Evolutionary conservation across 1,140 invertebrate species (phyloP), one percentile per base, ranked within the genome.

Genomic region (Physella acuta): DNA sequence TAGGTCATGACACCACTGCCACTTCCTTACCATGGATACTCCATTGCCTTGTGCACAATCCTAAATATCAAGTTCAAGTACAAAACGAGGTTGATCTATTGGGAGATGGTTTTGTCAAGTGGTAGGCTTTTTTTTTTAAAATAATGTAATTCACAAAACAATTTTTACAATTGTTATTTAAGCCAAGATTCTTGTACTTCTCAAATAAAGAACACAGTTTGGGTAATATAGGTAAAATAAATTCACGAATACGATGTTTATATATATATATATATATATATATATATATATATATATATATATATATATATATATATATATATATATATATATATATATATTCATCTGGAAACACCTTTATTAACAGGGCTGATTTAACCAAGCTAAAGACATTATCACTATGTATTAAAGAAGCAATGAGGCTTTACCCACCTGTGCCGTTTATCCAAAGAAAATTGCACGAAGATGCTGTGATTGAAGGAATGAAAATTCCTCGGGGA

Each of bases 11-110:
- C 26, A 71, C 70, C 36, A 67, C 86, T 0, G 80, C 86, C 0
- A 87, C 82, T 16, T 86, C 81, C n/a, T 78, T 88, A 20, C 83
- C 84, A 0, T 95, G 94, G 87, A 92, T 92, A 72, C 83, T 95
- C 62, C 87, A 93, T 59, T 90, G 92, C 73, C 84, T 95, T 75
- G 87, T 93, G 0, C 80, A 90, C 34, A 88, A 92, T 77, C 92
- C 91, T 28, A 86, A 92, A 16, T 88, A 94, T 0, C 93, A 94
- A 75, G 88, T 85, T 70, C 91, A 90, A 81, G 91, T 92, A 0
- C 91, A 92, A 71, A 87, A 88, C 60, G 93, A 95, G 87, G 90
- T 95, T 69, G 92, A 94, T 77, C 79, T 84, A 72, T 88, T 93
- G 0, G 86, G 94, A 34, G 92, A 91, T 16, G 68, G 61, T n/a